Evolutionary conservation across 2,797 vertebrate species (phyloP), one percentile per base, ranked within the genome.

Genomic region (Xenops minutus): DNA sequence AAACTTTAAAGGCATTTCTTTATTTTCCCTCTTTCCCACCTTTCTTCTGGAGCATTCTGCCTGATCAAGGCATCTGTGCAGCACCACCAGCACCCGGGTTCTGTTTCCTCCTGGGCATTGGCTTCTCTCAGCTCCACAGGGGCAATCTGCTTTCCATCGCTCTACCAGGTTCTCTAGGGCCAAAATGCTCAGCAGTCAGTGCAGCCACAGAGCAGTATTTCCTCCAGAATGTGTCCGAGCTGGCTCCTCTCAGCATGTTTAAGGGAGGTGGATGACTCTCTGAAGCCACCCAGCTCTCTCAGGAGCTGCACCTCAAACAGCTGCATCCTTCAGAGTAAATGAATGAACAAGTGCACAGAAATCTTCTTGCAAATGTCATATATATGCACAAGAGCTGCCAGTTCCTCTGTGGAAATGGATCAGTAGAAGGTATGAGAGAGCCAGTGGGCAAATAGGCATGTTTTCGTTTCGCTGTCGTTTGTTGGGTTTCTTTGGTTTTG

Each of bases 31-130:
- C 22, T 39, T 55, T 19, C 23, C 32, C n/a, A 27, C 54, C 12
- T 64, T 61, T 54, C 8, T 54, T 80, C 34, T 26, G n/a, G 93
- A 97, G 91, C 39, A 4, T 93, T 95, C 82, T 83, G 79, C 94
- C 82, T 29, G 22, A 71, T 89, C 85, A 62, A 91, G 92, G 58
- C 10, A 20, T 74, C 94, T 54, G 34, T 83, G 92, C 10, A 34
- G 39, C 75, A 44, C 64, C 92, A 92, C 55, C 85, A 96, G 94
- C 93, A 92, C 92, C 93, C 91, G 66, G 91, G 91, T 92, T 59
- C 16, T 82, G 79, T 96, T 96, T 96, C 93, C 61, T 82, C 91
- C 91, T 85, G 96, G 95, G 44, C 46, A 1, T 4, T 56, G 55
- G 15, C 41, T 91, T 56, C 56, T 55, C 36, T 21, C 55, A 61